phyloP scores from a whole-genome alignment of 2,888 invertebrate species.

The Aphelenchoides bicaudatus region DNA sequence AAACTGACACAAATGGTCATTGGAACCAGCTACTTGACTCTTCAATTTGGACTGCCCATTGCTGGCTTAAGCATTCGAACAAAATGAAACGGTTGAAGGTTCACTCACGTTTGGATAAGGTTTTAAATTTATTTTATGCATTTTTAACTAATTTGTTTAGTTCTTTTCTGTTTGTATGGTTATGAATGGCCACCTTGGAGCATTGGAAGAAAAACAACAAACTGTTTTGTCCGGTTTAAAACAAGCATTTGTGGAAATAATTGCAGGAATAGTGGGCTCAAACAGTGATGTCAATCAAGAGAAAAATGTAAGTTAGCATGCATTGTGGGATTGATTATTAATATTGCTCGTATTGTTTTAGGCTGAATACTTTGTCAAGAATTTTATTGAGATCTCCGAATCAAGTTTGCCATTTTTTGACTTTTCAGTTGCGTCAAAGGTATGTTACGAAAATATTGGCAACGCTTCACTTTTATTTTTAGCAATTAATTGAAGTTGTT shows the following conservation, averaged over 20 bases:
- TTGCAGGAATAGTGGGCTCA: no score
- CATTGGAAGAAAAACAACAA: background rate
- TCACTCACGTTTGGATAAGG: constrained; percentile 4
- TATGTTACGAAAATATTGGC: no score
- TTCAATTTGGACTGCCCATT: background rate
- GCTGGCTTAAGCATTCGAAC: background rate
- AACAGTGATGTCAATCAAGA: no score
- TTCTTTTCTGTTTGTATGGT: constrained; percentile 4
- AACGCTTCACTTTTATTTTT: no score
- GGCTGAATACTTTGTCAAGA: no score
- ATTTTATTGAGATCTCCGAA: no score
- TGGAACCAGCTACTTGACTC: background rate
- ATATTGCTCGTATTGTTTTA: no score
- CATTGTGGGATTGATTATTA: no score
- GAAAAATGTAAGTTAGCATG: no score
- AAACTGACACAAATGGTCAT: constrained; percentile 1
- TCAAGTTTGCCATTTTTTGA: no score
- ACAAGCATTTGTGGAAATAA: no score
- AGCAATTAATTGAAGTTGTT: background rate
- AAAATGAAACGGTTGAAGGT: background rate
- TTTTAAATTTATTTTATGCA: background rate
- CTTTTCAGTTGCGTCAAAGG: no score
- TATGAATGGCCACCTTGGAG: background rate
- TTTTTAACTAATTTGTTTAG: constrained; percentile 4
- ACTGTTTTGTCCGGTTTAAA: background rate